A percentile compares a stretch with the other conserved stretches of the same genome.
These are phyloP conservation scores for Peromyscus attwateri DNA, from an alignment of 2,797 vertebrate genomes.

Conservation along the genomic window DNA sequence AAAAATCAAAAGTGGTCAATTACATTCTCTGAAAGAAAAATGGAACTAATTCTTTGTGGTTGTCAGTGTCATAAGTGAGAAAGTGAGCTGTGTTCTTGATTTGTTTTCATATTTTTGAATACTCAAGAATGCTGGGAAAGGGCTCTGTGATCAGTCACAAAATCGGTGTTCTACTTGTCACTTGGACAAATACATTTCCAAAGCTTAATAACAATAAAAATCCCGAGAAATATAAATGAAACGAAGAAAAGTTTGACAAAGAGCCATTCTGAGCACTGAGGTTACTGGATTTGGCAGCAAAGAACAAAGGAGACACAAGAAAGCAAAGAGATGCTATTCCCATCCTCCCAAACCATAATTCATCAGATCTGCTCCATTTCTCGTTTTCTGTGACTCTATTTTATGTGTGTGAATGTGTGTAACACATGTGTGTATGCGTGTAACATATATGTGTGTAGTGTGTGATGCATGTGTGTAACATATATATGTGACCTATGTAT, in stretches of 20 bases:
- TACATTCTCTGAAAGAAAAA: conserved; percentile 36
- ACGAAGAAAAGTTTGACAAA: background rate
- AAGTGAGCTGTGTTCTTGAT: conserved; percentile 17
- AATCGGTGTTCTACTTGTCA: background rate
- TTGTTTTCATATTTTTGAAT: background rate
- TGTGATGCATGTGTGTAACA: background rate
- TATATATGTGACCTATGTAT: too few species aligned
- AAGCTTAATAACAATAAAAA: background rate
- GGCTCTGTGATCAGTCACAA: background rate
- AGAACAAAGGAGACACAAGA: conserved; percentile 4
- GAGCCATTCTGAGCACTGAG: background rate
- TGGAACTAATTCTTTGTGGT: background rate
- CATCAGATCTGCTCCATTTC: background rate
- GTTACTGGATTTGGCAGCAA: background rate
- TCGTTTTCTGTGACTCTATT: background rate
- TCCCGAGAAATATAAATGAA: conserved; percentile 29
- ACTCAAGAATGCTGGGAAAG: conserved; percentile 6
- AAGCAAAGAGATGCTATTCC: background rate
- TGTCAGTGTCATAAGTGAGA: background rate
- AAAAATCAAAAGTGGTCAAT: conserved; percentile 19
- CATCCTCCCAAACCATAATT: background rate
- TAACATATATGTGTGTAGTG: background rate
- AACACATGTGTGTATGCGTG: background rate
- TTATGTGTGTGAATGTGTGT: background rate
- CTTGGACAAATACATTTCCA: conserved; percentile 14